Percentiles rank a stretch among this genome's conserved stretches.
phyloP scores from a whole-genome alignment of 2,888 invertebrate species.

The Mesopsocus fuscifrons region DNA sequence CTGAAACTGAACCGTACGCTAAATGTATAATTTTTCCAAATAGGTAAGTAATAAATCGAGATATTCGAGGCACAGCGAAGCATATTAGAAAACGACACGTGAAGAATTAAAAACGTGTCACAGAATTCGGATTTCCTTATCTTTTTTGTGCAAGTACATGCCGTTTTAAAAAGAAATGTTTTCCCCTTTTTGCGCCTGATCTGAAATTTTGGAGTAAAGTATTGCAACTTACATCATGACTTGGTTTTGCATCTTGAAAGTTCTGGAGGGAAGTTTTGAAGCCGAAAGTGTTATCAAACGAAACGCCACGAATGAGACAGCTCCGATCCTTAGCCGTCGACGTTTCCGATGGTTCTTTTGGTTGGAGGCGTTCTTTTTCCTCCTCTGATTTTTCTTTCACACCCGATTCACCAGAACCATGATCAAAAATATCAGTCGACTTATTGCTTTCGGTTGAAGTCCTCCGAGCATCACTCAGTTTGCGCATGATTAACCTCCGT shows the following conservation, averaged over 20 bases:
- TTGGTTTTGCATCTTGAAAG: conserved; percentile 2
- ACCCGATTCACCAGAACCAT: no score
- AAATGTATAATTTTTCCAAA: conserved; percentile 13
- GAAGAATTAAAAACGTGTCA: no score
- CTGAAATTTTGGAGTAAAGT: no score
- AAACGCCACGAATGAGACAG: not conserved
- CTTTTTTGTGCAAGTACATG: no score
- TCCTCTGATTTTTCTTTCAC: not conserved
- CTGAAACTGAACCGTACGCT: conserved; percentile 40
- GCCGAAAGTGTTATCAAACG: conserved; percentile 1
- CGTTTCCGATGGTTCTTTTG: not conserved
- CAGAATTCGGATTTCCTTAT: no score
- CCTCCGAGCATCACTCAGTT: not conserved
- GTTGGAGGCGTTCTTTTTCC: not conserved
- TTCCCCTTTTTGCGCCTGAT: no score
- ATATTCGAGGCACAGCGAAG: conserved; percentile 8
- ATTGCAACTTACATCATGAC: conserved; percentile 8
- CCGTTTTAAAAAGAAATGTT: no score
- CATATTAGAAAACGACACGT: conserved; percentile 12
- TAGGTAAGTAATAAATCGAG: conserved; percentile 12
- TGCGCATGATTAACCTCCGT: not conserved
- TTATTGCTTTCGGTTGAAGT: not conserved
- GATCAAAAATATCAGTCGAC: not conserved
- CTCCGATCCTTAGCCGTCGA: not conserved
- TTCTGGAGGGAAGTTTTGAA: not conserved